These are phyloP conservation scores for Leptoteleia sp. DNA, from an alignment of 1,140 invertebrate genomes.

Conservation along the genomic window DNA sequence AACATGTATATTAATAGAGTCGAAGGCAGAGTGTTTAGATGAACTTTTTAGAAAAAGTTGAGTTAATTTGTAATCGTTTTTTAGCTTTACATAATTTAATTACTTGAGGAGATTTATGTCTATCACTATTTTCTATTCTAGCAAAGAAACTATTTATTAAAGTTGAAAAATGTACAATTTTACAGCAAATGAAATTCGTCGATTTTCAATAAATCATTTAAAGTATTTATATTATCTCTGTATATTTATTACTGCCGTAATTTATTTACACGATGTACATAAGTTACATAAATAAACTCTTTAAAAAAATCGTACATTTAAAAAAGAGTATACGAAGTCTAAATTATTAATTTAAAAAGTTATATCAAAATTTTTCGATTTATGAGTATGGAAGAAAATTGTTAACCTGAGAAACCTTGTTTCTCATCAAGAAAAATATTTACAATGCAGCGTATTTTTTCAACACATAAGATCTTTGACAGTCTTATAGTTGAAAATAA, in stretches of 20 bases:
- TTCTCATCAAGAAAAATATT: slow-evolving; percentile 39
- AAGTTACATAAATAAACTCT: slow-evolving; percentile 44
- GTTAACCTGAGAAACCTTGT: slow-evolving; percentile 29
- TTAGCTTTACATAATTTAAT: slow-evolving; percentile 47
- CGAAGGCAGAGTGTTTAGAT: slow-evolving; percentile 63
- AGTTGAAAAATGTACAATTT: slow-evolving; percentile 17
- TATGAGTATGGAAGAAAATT: slow-evolving; percentile 34
- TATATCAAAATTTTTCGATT: slow-evolving; percentile 32
- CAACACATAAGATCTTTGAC: slow-evolving; percentile 37
- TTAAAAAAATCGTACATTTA: slow-evolving; percentile 24
- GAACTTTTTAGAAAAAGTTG: slow-evolving; percentile 63
- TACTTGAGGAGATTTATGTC: slow-evolving; percentile 5
- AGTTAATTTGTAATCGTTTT: slow-evolving; percentile 47
- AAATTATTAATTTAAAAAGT: slow-evolving; percentile 21
- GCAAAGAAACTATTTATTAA: slow-evolving; percentile 16
- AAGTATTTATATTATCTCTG: slow-evolving; percentile 14
- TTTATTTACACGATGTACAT: slow-evolving; percentile 58
- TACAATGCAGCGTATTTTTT: slow-evolving; percentile 36
- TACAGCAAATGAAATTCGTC: slow-evolving; percentile 14
- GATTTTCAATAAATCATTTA: slow-evolving; percentile 12
- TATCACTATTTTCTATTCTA: slow-evolving; percentile 25
- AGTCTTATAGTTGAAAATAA: slow-evolving; percentile 43
- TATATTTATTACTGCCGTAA: slow-evolving; percentile 16
- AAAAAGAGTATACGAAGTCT: slow-evolving; percentile 28
- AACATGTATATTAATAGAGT: slow-evolving; percentile 54